Percentiles rank a stretch among this genome's conserved stretches.
Evolutionary conservation across 2,888 invertebrate genomes (phyloP).

Genomic region (Tetranychus piercei): DNA sequence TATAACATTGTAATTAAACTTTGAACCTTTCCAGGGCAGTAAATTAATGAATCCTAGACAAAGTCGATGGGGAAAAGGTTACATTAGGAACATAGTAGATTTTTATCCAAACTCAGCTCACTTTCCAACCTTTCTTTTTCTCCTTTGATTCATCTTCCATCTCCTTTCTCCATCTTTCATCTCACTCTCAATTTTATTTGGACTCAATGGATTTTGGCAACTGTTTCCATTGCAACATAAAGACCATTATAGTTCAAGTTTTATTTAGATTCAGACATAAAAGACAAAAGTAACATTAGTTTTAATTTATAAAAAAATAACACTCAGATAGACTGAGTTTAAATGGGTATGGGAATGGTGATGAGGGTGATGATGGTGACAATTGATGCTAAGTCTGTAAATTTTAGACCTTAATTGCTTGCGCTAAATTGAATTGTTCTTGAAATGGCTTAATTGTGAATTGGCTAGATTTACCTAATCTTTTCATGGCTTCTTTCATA

Average conservation of each 20-base stretch:
- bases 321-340: too few species aligned
- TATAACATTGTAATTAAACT: background rate
- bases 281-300: too few species aligned
- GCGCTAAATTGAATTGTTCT: too few species aligned
- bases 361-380: too few species aligned
- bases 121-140: background rate
- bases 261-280: background rate
- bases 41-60: background rate
- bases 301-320: too few species aligned
- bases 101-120: background rate
- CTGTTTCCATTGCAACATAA: background rate
- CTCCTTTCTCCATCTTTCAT: background rate
- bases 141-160: background rate
- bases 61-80: background rate
- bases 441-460: too few species aligned
- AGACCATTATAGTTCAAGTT: background rate
- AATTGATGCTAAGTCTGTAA: too few species aligned
- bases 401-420: too few species aligned
- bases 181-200: background rate
- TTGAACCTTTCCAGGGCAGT: background rate
- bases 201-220: conserved; percentile 1
- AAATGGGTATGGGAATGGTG: too few species aligned
- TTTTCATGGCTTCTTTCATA: too few species aligned
- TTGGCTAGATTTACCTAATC: too few species aligned
- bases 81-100: background rate